These are phyloP conservation scores for Phalacrocorax aristotelis DNA, from an alignment of 2,113 vertebrate species.

Conservation along the genomic window DNA sequence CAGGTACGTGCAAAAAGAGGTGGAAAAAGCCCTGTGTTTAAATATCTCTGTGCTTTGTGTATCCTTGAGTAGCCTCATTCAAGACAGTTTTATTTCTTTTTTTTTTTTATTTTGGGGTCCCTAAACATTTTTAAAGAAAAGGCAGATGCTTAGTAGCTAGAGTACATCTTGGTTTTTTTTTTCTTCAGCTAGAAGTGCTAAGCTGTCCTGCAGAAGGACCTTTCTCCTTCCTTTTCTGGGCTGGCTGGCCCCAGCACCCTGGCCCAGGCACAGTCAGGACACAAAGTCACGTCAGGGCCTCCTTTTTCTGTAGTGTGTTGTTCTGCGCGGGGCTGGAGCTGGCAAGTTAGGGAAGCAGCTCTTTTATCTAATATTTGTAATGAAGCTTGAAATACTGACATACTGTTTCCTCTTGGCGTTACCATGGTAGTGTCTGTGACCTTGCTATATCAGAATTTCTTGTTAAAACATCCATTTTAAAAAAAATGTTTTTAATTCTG, in stretches of 20 bases:
- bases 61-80: background rate
- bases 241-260: background rate
- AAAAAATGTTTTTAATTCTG: background rate
- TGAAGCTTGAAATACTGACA: background rate
- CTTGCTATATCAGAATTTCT: constrained; percentile 5
- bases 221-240: background rate
- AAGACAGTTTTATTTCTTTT: background rate
- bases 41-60: fast-evolving
- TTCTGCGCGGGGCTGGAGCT: background rate
- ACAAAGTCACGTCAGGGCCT: background rate
- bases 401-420: constrained; percentile 29
- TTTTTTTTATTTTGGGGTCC: background rate
- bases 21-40: fast-evolving
- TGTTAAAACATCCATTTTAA: constrained; percentile 19
- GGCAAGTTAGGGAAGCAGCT: background rate
- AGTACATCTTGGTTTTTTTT: fast-evolving
- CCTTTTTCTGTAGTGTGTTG: background rate
- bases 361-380: constrained; percentile 19
- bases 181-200: background rate
- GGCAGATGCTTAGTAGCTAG: background rate
- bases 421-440: constrained; percentile 15
- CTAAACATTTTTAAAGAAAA: background rate
- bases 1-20: constrained; percentile 76
- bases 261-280: background rate
- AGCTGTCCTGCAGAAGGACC: background rate